Evolutionary conservation across 2,888 invertebrate genomes (phyloP).

Genomic region (Adelognathus sp.): DNA sequence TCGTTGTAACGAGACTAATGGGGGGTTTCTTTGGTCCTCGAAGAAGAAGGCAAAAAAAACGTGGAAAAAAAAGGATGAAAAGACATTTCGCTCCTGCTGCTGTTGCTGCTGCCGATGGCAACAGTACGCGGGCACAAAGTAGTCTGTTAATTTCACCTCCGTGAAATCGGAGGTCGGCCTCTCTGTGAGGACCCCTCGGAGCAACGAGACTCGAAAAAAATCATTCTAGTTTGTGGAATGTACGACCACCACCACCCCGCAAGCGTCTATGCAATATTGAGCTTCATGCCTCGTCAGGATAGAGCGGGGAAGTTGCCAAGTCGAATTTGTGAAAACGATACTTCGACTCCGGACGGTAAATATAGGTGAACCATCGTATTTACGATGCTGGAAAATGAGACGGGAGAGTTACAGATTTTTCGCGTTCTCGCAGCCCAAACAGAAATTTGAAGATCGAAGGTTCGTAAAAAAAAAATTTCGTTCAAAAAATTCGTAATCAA

Average conservation of each 20-base stretch:
- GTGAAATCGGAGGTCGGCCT: slow-evolving; percentile 32
- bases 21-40: background rate
- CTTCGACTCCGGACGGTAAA: background rate
- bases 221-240: slow-evolving; percentile 18
- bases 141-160: slow-evolving; percentile 23
- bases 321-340: background rate
- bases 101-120: too few relatives aligned
- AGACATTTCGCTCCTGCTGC: background rate
- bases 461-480: background rate
- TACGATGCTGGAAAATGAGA: background rate
- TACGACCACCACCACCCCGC: background rate
- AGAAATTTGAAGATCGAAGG: background rate
- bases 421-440: background rate
- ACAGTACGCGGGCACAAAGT: background rate
- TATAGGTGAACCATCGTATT: background rate
- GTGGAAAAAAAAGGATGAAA: background rate
- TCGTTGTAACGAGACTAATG: slow-evolving; percentile 44
- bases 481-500: background rate
- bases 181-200: background rate
- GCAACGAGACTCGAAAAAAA: background rate
- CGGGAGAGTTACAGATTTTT: background rate
- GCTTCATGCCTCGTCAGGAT: background rate
- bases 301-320: background rate
- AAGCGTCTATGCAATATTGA: background rate
- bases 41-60: background rate